A percentile compares a stretch with the other conserved stretches of the same genome.
phyloP scores from a whole-genome alignment of 2,797 vertebrate species.

The Leuciscus waleckii region DNA sequence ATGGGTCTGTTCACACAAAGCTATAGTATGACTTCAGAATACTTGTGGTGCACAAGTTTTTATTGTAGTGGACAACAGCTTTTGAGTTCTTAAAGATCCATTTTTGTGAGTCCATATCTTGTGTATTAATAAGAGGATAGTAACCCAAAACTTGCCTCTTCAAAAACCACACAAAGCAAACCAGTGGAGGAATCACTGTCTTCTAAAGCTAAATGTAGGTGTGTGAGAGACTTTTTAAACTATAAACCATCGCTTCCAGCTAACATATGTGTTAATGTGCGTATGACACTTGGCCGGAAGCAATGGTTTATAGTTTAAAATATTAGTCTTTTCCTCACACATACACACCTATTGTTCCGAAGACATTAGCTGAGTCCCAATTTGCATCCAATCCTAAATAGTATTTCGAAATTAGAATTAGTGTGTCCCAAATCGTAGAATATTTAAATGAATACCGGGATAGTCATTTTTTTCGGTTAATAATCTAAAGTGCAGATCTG shows the following conservation, averaged over 20 bases:
- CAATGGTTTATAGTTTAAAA: background rate
- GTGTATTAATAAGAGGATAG: background rate
- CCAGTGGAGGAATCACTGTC: background rate
- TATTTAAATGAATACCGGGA: background rate
- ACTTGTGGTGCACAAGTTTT: background rate
- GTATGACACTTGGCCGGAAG: background rate
- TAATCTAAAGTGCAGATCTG: background rate
- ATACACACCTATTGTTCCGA: background rate
- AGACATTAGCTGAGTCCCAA: background rate
- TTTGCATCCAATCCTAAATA: background rate
- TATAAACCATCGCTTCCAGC: background rate
- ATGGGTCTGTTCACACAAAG: background rate
- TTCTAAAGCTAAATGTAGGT: too few relatives aligned
- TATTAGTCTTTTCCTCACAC: background rate
- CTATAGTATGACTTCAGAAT: too few relatives aligned
- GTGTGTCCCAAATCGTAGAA: background rate
- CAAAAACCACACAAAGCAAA: background rate
- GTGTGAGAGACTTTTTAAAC: background rate
- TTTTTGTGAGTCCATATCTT: background rate
- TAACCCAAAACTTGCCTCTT: background rate
- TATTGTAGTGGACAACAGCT: background rate
- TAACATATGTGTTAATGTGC: background rate
- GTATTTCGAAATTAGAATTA: background rate
- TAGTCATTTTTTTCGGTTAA: background rate
- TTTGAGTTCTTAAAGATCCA: background rate